Base-by-base conservation (phyloP, 53 echinoderm and acorn worm species). In the Holothuria leucospilota region DNA sequence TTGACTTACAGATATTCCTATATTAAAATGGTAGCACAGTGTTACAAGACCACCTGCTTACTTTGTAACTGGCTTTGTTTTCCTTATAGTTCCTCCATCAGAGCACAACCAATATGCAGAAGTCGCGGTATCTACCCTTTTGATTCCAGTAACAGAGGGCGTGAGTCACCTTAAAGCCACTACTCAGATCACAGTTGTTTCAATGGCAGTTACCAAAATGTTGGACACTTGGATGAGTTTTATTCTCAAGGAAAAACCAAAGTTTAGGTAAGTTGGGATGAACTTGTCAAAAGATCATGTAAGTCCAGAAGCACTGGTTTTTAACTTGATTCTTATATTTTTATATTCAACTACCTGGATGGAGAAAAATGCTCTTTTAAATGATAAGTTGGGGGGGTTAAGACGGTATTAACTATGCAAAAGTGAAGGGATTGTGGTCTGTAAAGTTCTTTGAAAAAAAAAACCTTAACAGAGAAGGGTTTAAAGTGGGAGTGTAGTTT, bases 161-260 rank as follows among this genome's bases (percentile, higher is more conserved):
- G 95, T 95, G 14, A 89, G 84, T 78, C 90, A 93, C 64, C 92
- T 98, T 13, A 93, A 92, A 65, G 79, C 95, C 74, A 87, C 93
- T 62, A 91, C 95, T 65, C 99, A 98, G 89, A 95, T 98, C 79
- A 91, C 99, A 64, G 90, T 95, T 26, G 90, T 95, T 60, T 95
- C 95, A 16, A 90, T 98, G 28, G 91, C 95, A 29, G 88, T 94
- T n/a, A 89, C 93, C 18, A 95, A 88, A 20, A 93, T 99, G 95
- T 73, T 99, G 63, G 94, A 99, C 49, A 90, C 92, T 38, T 99
- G 99, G 99, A 99, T 99, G 99, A 82, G 84, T 2, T 89, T 84
- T 77, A 89, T 99, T 28, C 88, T 99, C 38, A 95, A 94, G 72
- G 95, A 99, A 84, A 99, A 95, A 77, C 92, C 95, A 51, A 99